phyloP scores from a whole-genome alignment of 2,888 invertebrate species.

The Sepioteuthis lessoniana region DNA sequence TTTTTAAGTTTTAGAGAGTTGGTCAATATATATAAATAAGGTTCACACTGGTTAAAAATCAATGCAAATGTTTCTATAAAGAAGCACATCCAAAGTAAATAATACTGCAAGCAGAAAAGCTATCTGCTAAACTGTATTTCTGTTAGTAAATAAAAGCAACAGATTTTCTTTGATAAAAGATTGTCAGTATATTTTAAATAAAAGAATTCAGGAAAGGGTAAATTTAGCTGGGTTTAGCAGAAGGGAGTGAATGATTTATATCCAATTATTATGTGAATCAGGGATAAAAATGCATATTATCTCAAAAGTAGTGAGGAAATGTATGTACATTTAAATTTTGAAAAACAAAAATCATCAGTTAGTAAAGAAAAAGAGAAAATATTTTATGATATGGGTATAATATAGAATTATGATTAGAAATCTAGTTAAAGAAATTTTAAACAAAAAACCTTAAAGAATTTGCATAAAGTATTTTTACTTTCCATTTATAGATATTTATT shows the following conservation, averaged over 20 bases:
- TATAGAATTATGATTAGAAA: no score
- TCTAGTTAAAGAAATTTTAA: no score
- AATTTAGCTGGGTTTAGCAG: background rate
- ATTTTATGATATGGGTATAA: no score
- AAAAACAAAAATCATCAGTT: no score
- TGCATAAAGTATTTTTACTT: no score
- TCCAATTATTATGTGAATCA: background rate
- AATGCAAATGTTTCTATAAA: background rate
- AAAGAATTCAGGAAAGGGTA: background rate
- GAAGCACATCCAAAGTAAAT: background rate
- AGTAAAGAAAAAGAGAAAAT: no score
- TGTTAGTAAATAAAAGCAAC: background rate
- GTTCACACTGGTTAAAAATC: no score
- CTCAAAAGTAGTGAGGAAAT: background rate
- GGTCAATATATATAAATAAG: no score
- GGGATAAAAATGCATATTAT: background rate
- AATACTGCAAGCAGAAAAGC: no score
- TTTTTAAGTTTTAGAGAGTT: no score
- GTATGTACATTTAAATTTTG: background rate
- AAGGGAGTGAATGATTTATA: background rate
- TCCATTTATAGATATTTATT: no score
- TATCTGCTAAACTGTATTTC: background rate
- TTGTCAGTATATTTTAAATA: background rate
- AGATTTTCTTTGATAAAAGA: background rate
- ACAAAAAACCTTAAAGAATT: no score